Percentiles rank a stretch among this genome's conserved stretches.
Evolutionary conservation across 2,113 vertebrate genomes (phyloP).

Genomic region (Amblyornis subalaris): DNA sequence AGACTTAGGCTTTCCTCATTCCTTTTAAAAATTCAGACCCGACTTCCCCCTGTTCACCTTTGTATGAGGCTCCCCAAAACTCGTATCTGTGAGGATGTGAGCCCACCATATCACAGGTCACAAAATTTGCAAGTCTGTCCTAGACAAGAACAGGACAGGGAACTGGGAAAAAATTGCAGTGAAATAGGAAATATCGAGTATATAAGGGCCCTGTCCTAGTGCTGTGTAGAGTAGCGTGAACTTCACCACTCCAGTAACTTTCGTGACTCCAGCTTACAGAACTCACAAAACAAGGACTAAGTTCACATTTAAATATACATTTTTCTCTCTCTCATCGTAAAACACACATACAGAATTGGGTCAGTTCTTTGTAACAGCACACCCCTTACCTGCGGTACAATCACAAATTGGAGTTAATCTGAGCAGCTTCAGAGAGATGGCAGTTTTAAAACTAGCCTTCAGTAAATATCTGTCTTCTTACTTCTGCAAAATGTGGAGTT

Average conservation of each 20-base stretch:
- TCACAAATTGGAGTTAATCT: background rate
- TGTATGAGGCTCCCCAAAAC: background rate
- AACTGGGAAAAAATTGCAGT: background rate
- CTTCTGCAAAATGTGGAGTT: background rate
- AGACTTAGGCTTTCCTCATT: background rate
- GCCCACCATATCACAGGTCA: background rate
- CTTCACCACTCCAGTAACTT: background rate
- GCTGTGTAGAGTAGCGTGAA: fast-evolving
- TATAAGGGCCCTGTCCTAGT: background rate
- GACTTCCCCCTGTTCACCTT: background rate
- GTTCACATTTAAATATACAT: background rate
- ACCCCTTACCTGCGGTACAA: background rate
- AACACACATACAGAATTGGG: background rate
- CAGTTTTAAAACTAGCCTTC: background rate
- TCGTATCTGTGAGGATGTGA: background rate
- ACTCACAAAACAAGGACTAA: background rate
- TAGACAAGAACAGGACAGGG: background rate
- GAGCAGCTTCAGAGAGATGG: background rate
- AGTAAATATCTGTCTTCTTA: background rate
- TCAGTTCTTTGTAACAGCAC: background rate
- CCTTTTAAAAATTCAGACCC: background rate
- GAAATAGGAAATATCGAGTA: background rate
- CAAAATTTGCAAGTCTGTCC: background rate
- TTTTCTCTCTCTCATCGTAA: background rate
- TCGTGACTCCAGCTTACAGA: background rate